Evolutionary conservation across 1,140 invertebrate species (phyloP).

Genomic region (Elysia chlorotica): DNA sequence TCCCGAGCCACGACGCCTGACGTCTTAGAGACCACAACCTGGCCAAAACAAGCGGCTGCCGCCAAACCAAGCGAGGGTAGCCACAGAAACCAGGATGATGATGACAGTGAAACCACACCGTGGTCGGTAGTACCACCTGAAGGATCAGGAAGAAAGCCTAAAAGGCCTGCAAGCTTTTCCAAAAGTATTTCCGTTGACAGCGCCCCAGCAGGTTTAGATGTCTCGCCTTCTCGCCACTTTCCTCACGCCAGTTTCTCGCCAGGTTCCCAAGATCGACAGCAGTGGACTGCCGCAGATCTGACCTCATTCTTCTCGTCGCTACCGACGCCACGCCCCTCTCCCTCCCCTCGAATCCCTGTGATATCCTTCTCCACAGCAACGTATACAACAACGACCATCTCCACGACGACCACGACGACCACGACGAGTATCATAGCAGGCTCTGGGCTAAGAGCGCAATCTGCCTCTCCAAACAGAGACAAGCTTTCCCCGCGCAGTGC

Average conservation of each 20-base stretch:
- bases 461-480: constrained; percentile 19
- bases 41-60: constrained; percentile 1
- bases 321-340: background rate
- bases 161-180: constrained; percentile 23
- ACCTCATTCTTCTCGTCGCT: background rate
- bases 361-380: too few species aligned
- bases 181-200: constrained; percentile 34
- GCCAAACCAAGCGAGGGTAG: background rate
- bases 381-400: too few species aligned
- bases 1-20: constrained; percentile 33
- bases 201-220: too few species aligned
- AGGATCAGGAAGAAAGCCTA: too few species aligned
- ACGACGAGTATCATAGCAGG: background rate
- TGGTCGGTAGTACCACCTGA: too few species aligned
- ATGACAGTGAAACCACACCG: too few species aligned
- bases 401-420: too few species aligned
- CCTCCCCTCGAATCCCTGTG: too few species aligned
- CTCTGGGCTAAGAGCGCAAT: constrained; percentile 6
- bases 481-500: constrained; percentile 37
- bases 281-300: background rate
- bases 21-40: background rate
- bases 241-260: background rate
- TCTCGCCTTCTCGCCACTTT: too few species aligned
- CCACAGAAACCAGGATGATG: too few species aligned
- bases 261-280: background rate